phyloP scores from a whole-genome alignment of 2,888 invertebrate species.

The Onthophagus sagittarius region DNA sequence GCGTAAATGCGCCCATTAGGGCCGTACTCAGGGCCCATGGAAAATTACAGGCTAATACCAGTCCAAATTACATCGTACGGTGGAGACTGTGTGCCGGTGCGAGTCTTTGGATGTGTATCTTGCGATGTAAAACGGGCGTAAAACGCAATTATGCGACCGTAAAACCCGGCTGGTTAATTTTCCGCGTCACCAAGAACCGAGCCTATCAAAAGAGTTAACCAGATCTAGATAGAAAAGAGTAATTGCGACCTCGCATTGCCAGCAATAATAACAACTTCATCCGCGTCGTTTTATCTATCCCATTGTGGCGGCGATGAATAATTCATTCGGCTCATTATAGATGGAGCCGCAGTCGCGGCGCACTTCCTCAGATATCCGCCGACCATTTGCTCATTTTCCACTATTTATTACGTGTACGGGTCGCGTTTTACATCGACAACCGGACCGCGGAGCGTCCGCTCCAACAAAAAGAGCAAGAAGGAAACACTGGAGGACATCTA shows the following conservation, averaged over 20 bases:
- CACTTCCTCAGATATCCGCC: neutral
- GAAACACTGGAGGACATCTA: neutral
- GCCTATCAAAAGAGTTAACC: neutral
- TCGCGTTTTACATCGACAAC: constrained; percentile 11
- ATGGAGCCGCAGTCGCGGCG: neutral
- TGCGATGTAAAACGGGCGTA: neutral
- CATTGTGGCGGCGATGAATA: constrained; percentile 4
- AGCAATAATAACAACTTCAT: neutral
- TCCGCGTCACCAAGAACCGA: neutral
- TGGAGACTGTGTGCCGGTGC: neutral
- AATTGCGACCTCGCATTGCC: neutral
- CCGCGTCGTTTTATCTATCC: neutral
- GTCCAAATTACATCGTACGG: constrained; percentile 10
- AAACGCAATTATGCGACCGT: neutral
- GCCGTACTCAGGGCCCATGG: neutral
- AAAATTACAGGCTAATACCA: constrained; percentile 11
- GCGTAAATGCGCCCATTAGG: constrained; percentile 10
- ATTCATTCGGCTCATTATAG: constrained; percentile 9
- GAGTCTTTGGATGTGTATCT: neutral
- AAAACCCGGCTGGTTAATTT: neutral
- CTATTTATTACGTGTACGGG: constrained; percentile 8
- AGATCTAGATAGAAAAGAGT: neutral
- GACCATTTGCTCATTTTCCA: constrained; percentile 11
- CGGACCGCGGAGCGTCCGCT: neutral
- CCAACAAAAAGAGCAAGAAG: constrained; percentile 3